These are phyloP conservation scores for Orientallactaga sibirica DNA, from an alignment of 2,797 vertebrate species.

Conservation along the genomic window DNA sequence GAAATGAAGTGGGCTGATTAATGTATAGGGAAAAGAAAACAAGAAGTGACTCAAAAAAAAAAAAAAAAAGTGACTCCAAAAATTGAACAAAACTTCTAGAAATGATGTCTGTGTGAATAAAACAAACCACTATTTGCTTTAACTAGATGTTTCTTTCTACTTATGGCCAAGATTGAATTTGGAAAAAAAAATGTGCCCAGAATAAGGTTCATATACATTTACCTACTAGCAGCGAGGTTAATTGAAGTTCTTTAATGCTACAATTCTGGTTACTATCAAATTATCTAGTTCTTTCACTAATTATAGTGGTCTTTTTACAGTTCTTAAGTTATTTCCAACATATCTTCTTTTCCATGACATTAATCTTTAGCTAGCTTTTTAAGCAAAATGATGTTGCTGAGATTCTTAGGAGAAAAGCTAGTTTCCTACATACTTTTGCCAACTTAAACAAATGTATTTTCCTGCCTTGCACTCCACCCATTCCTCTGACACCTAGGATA, in stretches of 20 bases:
- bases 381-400: not conserved
- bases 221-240: not conserved
- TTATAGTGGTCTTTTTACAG: not conserved
- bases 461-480: not conserved
- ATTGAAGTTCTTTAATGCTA: not conserved
- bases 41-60: not conserved
- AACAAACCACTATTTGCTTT: not conserved
- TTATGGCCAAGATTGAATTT: not conserved
- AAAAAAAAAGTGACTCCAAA: not conserved
- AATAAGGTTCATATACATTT: not conserved
- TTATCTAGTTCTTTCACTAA: not conserved
- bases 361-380: not conserved
- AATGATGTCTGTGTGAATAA: not conserved
- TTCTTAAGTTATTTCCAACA: not conserved
- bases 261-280: not conserved
- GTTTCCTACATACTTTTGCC: not conserved
- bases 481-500: not conserved
- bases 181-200: not conserved
- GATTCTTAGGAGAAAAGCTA: not conserved
- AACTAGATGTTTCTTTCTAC: not conserved
- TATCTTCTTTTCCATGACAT: not conserved
- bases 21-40: not conserved
- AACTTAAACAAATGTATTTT: not conserved
- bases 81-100: not conserved
- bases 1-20: not conserved